A percentile compares a stretch with the other conserved stretches of the same genome.
These are phyloP conservation scores for Cephalopterus ornatus DNA, from an alignment of 2,113 vertebrate species.

Conservation along the genomic window DNA sequence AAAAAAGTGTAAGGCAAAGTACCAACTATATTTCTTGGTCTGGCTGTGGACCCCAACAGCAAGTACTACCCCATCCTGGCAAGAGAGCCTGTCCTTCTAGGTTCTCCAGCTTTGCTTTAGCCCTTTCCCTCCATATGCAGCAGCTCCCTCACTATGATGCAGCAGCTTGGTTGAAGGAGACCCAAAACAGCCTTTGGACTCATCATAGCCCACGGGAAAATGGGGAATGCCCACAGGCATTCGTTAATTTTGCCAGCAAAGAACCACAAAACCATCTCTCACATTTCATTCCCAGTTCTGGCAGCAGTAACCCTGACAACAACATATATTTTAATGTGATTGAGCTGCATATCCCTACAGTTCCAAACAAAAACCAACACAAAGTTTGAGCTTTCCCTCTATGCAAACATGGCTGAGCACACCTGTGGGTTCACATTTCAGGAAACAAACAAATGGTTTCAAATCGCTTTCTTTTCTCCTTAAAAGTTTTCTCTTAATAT, in stretches of 20 bases:
- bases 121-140: accelerated
- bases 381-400: neutral
- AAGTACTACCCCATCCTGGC: neutral
- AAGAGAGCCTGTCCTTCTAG: neutral
- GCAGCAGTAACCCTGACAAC: neutral
- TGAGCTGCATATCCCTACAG: neutral
- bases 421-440: neutral
- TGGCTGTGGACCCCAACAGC: neutral
- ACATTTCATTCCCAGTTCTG: neutral
- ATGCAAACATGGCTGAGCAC: neutral
- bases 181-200: neutral
- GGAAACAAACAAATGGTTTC: neutral
- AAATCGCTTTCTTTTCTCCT: neutral
- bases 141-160: accelerated
- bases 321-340: neutral
- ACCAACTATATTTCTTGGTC: neutral
- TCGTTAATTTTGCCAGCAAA: neutral
- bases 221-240: neutral
- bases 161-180: neutral
- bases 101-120: neutral
- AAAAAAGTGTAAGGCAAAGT: neutral
- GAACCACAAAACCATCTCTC: neutral
- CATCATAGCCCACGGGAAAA: neutral
- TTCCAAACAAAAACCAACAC: neutral
- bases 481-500: neutral